These are phyloP conservation scores for Ia io DNA, from an alignment of 2,113 vertebrate genomes.

Conservation along the genomic window DNA sequence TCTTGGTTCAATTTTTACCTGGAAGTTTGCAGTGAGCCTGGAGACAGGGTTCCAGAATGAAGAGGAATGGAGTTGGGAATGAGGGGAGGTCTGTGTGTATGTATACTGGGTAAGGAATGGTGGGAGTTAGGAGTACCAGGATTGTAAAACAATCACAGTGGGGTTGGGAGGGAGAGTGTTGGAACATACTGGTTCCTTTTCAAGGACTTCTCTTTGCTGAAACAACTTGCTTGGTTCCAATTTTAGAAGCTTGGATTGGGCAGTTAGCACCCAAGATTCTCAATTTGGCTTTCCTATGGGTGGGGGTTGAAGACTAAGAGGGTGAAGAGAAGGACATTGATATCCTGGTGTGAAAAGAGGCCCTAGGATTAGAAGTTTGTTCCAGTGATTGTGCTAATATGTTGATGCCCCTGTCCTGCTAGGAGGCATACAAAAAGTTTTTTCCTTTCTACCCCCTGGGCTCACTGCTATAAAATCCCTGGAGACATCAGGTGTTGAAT, in stretches of 20 bases:
- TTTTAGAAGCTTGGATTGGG: background rate
- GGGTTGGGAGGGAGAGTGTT: background rate
- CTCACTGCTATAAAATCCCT: background rate
- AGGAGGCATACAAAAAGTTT: background rate
- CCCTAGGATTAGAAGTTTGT: background rate
- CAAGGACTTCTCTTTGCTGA: background rate
- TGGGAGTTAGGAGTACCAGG: background rate
- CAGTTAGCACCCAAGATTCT: background rate
- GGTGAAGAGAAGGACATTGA: background rate
- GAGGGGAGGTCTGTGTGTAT: background rate
- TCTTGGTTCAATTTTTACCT: constrained; percentile 50
- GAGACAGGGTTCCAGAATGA: background rate
- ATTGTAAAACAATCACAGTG: background rate
- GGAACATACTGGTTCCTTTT: background rate
- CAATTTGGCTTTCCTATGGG: background rate
- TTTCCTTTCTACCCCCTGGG: background rate
- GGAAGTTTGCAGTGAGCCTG: background rate
- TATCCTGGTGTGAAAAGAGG: background rate
- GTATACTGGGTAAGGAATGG: background rate
- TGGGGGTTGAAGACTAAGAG: background rate
- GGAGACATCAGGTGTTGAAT: background rate
- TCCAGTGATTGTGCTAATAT: background rate
- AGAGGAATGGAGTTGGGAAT: background rate
- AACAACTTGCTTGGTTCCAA: background rate
- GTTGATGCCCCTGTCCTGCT: background rate